A percentile compares a stretch with the other conserved stretches of the same genome.
phyloP scores from a whole-genome alignment of 2,113 vertebrate species.

The Phylloscopus trochiloides region DNA sequence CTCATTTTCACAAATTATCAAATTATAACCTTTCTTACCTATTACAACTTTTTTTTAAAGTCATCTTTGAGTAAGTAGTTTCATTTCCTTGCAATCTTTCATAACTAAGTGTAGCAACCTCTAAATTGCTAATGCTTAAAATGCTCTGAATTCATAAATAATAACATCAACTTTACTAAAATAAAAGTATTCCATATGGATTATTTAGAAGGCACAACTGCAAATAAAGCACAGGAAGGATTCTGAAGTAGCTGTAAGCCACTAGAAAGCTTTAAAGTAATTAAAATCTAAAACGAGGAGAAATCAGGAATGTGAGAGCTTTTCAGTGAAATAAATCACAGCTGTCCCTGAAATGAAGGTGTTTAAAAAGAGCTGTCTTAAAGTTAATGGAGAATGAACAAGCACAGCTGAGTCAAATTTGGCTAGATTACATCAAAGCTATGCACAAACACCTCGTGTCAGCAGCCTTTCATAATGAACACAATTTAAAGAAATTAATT shows the following conservation, averaged over 20 bases:
- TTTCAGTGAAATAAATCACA: conserved; percentile 15
- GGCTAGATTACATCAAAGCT: background rate
- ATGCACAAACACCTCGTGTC: background rate
- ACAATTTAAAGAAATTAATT: background rate
- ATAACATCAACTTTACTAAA: background rate
- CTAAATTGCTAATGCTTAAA: background rate
- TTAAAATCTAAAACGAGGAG: background rate
- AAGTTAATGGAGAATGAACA: background rate
- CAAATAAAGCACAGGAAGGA: background rate
- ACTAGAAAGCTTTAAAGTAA: background rate
- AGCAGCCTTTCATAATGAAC: conserved; percentile 3
- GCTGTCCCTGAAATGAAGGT: background rate
- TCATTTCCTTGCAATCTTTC: background rate
- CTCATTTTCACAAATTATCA: background rate
- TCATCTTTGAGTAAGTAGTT: background rate
- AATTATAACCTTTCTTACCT: background rate
- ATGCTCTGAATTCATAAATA: background rate
- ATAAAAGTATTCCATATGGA: background rate
- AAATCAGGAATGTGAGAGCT: background rate
- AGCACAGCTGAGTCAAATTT: background rate
- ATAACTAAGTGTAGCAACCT: background rate
- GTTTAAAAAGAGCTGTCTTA: background rate
- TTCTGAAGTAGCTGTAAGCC: background rate
- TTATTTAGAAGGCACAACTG: background rate
- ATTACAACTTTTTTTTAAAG: background rate